phyloP scores from a whole-genome alignment of 2,888 invertebrate species.

The Blera fallax region DNA sequence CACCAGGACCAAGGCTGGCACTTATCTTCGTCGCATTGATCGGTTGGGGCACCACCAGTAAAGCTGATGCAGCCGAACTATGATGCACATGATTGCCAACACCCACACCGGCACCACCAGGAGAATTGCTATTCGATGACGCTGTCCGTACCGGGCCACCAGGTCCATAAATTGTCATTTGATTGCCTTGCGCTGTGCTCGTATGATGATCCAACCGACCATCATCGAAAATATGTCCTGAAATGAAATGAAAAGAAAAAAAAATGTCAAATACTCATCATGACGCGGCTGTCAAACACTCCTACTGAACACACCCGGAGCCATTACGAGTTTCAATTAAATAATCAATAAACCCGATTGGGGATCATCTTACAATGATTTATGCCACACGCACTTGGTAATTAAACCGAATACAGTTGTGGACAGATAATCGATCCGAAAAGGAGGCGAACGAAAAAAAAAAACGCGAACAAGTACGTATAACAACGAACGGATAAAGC shows the following conservation, averaged over 20 bases:
- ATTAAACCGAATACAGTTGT: conserved; percentile 61
- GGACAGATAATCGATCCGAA: conserved; percentile 41
- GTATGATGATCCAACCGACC: conserved; percentile 82
- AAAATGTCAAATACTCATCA: conserved; percentile 7
- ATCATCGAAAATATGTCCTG: conserved; percentile 82
- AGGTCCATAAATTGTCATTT: conserved; percentile 75
- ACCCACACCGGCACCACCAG: conserved; percentile 77
- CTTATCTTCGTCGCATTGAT: conserved; percentile 87
- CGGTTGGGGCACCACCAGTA: conserved; percentile 95
- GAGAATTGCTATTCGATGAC: conserved; percentile 76
- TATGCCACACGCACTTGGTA: conserved; percentile 66
- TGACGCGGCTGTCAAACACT: background rate
- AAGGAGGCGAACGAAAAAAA: conserved; percentile 7
- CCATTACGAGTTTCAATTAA: conserved; percentile 31
- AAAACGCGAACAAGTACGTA: conserved; percentile 11
- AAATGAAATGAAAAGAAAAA: conserved; percentile 7
- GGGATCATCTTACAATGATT: conserved; percentile 43
- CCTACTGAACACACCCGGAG: conserved; percentile 5
- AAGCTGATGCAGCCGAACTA: conserved; percentile 84
- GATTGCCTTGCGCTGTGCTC: conserved; percentile 79
- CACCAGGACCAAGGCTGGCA: conserved; percentile 79
- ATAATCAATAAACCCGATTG: conserved; percentile 45
- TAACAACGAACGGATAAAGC: conserved; percentile 45
- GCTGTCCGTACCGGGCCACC: conserved; percentile 74
- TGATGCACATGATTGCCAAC: conserved; percentile 82